Evolutionary conservation across 2,888 invertebrate species (phyloP), one percentile per base, ranked within the genome.

Genomic region (Mesorhabditis belari): DNA sequence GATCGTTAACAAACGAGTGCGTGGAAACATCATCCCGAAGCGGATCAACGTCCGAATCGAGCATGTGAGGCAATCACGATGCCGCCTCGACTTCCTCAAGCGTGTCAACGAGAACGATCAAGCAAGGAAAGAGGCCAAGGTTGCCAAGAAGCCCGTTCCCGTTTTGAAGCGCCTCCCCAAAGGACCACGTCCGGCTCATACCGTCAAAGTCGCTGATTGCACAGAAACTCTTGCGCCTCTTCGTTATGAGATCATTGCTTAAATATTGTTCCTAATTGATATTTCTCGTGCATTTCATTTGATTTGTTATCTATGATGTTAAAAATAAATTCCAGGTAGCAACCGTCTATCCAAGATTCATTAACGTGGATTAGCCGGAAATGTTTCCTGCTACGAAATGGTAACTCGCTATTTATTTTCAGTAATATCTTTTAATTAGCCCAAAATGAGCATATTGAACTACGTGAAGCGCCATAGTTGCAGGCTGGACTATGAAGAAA

Each of bases 391-490:
- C 64, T 51, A 60, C 61, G 64, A 23, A 61, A 67, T 67, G 63
- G 64, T 64, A 23, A 44, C 59, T 58, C 51, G 44, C 12, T 9
- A 21, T 23, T 9, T 5, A 9, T 25, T 9, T 60, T 27, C 26
- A 6, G 25, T 53, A 25, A 26, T 35, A 23, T 49, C 19, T 19
- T 50, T 26, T 54, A 65, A 65, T 66, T 57, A 65, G 94, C 94
- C 94, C 98, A 98, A 87, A 99, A 98, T 87, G 98, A 99, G 85
- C 93, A 99, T 83, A 96, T 98, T 85, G 98, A 98, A 80, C 88
- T 95, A 69, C 93, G 94, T 83, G 89, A 98, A 96, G 83, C 87
- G 96, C 44, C 89, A 92, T 85, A 98, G 98, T 81, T 87, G 92
- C 77, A 88, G 96, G 67, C 87, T 99, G 66, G 96, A 98, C 85